These are phyloP conservation scores for Copsychus sechellarum DNA, from an alignment of 2,113 vertebrate species.

Conservation along the genomic window DNA sequence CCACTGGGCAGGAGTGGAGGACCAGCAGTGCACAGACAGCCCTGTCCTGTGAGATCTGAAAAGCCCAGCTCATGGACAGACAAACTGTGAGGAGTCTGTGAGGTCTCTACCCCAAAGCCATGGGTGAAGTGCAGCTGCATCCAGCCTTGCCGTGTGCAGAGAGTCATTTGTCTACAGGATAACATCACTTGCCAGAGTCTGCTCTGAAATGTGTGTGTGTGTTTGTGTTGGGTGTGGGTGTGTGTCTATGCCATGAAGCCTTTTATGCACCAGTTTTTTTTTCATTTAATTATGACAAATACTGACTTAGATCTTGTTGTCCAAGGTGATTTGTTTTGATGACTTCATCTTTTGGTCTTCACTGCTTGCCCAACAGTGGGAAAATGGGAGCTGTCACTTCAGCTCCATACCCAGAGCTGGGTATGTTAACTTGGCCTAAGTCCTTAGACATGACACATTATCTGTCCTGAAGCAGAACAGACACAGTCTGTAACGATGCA, in stretches of 20 bases:
- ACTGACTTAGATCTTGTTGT: not conserved
- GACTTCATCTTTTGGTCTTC: not conserved
- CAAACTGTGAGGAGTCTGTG: not conserved
- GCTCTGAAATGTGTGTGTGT: not conserved
- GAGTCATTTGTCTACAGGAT: not conserved
- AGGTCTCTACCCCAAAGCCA: not conserved
- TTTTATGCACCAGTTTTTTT: not conserved
- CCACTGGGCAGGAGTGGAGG: rapidly evolving
- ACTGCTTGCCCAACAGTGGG: rapidly evolving
- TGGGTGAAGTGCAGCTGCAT: not conserved
- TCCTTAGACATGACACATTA: not conserved
- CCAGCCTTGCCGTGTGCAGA: rapidly evolving
- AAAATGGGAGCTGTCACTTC: not conserved
- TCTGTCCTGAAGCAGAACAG: not conserved
- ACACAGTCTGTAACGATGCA: rapidly evolving
- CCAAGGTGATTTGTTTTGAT: not conserved
- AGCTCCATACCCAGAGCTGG: rapidly evolving
- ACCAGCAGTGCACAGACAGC: rapidly evolving
- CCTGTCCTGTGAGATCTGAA: rapidly evolving
- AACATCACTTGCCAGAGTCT: not conserved
- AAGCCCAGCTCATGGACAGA: rapidly evolving
- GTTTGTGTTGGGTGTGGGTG: not conserved
- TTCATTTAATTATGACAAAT: not conserved
- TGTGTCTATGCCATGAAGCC: rapidly evolving
- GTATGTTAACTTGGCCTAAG: not conserved